These are phyloP conservation scores for Palythoa grandis DNA, from an alignment of 92 coral and sea anemone genomes.

Conservation along the genomic window DNA sequence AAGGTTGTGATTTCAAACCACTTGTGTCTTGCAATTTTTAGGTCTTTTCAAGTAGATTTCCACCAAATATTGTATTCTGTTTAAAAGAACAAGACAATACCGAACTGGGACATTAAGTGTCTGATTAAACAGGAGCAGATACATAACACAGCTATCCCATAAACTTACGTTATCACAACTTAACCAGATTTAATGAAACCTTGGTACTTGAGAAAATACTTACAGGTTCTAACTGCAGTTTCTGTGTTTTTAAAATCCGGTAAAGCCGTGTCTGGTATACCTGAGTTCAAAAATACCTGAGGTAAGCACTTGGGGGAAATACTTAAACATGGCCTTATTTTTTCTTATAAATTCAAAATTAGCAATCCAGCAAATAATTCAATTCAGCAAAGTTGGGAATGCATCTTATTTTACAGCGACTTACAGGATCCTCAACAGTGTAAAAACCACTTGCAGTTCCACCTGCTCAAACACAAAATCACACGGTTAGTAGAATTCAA, in stretches of 20 bases:
- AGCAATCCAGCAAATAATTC: no score
- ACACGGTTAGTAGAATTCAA: neutral
- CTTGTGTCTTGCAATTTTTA: no score
- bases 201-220: slow-evolving; percentile 2
- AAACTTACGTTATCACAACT: no score
- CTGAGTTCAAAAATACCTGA: slow-evolving; percentile 3
- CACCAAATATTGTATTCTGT: no score
- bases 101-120: no score
- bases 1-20: neutral
- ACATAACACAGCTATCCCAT: no score
- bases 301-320: neutral
- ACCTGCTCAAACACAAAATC: slow-evolving; percentile 52
- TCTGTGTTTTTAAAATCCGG: slow-evolving; percentile 76
- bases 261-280: slow-evolving; percentile 71
- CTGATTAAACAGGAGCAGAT: no score
- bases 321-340: no score
- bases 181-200: no score
- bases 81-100: no score
- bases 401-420: neutral
- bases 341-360: no score
- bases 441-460: slow-evolving; percentile 98
- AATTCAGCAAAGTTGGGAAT: neutral
- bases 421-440: slow-evolving; percentile 92
- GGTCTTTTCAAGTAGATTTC: neutral
- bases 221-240: slow-evolving; percentile 95